Percentiles rank a stretch among this genome's conserved stretches.
phyloP scores from a whole-genome alignment of 2,113 vertebrate species.

The Polypterus bichir region DNA sequence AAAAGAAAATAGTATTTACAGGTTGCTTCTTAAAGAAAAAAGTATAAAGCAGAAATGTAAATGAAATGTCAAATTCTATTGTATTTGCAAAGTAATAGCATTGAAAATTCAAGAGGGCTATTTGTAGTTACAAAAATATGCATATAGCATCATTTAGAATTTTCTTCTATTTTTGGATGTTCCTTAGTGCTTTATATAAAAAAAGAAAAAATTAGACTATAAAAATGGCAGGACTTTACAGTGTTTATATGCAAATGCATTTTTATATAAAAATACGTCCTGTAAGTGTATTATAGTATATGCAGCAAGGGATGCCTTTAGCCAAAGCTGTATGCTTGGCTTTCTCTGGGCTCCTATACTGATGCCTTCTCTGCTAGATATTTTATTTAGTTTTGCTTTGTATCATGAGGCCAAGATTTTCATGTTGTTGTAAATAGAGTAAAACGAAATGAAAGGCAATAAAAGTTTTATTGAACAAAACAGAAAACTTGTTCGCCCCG shows the following conservation, averaged over 20 bases:
- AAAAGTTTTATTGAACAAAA: conserved; percentile 79
- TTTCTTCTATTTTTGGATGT: conserved; percentile 88
- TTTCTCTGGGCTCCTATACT: conserved; percentile 51
- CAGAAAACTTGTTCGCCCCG: conserved; percentile 65
- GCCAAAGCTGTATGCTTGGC: conserved; percentile 47
- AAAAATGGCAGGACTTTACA: conserved; percentile 77
- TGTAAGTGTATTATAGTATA: conserved; percentile 76
- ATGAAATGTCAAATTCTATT: conserved; percentile 92
- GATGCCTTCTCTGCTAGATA: conserved; percentile 64
- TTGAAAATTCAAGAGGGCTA: conserved; percentile 79
- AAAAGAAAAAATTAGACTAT: conserved; percentile 51
- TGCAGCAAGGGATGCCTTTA: conserved; percentile 50
- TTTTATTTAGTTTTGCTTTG: conserved; percentile 72
- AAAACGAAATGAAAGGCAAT: conserved; percentile 69
- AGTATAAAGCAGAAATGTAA: conserved; percentile 92
- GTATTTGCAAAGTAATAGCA: conserved; percentile 88
- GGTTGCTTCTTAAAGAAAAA: conserved; percentile 80
- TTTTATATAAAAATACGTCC: conserved; percentile 65
- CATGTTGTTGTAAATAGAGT: conserved; percentile 87
- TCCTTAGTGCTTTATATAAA: conserved; percentile 73
- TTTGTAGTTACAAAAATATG: conserved; percentile 83
- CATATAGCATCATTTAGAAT: conserved; percentile 75
- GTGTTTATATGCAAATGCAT: conserved; percentile 92
- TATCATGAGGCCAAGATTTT: conserved; percentile 74
- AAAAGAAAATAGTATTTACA: conserved; percentile 91